Conservation (phyloP, 1,140 invertebrate species). For the Rhagoletis zephyria region DNA sequence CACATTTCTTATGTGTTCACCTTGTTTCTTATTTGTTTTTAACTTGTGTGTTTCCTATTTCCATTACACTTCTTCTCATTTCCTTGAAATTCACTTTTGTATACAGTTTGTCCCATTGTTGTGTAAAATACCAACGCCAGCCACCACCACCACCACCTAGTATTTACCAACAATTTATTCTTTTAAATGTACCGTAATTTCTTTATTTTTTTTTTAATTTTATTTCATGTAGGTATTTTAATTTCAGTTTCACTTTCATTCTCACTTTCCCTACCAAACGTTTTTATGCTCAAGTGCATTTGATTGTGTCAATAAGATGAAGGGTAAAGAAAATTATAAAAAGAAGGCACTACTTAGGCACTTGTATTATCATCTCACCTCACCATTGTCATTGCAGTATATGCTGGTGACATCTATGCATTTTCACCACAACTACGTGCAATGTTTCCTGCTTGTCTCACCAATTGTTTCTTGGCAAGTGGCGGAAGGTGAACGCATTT, state of each 20-base stretch:
- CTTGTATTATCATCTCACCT: constrained; percentile 26
- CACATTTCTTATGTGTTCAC: constrained; percentile 32
- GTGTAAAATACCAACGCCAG: neutral
- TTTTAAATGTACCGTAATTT: constrained; percentile 34
- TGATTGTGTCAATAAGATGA: neutral
- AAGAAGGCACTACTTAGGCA: neutral
- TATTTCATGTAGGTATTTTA: neutral
- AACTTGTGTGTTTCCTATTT: constrained; percentile 43
- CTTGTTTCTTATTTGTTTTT: constrained; percentile 38
- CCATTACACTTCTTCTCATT: constrained; percentile 39
- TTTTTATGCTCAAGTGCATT: constrained; percentile 9
- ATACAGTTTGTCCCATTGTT: constrained; percentile 36
- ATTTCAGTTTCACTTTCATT: constrained; percentile 32
- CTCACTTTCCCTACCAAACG: neutral
- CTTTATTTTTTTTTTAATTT: neutral
- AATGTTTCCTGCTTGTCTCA: neutral
- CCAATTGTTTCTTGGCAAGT: neutral
- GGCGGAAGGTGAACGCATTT: neutral
- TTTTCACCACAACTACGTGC: neutral
- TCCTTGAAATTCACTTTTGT: constrained; percentile 3
- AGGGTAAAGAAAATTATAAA: neutral
- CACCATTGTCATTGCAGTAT: neutral
- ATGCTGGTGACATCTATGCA: neutral
- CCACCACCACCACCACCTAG: neutral
- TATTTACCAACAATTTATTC: constrained; percentile 9